These are phyloP conservation scores for Pterophyllum scalare DNA, from an alignment of 2,113 vertebrate genomes.

Conservation along the genomic window DNA sequence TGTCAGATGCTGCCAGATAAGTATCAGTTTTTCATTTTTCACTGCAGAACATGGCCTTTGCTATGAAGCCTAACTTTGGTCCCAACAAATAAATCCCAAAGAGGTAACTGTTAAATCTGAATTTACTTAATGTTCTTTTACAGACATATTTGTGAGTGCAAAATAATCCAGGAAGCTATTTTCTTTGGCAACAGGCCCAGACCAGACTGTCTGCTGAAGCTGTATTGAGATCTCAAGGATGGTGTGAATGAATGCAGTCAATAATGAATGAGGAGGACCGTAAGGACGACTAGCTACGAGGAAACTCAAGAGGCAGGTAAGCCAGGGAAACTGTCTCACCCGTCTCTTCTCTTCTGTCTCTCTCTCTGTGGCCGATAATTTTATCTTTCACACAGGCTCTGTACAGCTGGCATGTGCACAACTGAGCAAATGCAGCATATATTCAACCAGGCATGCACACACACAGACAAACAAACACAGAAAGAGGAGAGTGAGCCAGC, in stretches of 20 bases:
- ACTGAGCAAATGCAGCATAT: conserved; percentile 43
- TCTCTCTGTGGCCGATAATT: neutral
- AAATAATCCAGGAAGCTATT: neutral
- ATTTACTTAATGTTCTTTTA: neutral
- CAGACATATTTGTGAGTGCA: neutral
- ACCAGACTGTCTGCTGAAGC: conserved; percentile 6
- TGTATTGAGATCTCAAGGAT: conserved; percentile 77
- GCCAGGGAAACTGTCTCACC: neutral
- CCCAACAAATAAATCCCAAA: neutral
- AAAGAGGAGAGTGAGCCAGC: conserved; percentile 20
- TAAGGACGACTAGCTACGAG: conserved; percentile 76
- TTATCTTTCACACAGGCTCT: conserved; percentile 34
- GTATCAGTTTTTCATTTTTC: neutral
- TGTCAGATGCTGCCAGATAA: neutral
- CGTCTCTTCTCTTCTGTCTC: conserved; percentile 11
- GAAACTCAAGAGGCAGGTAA: conserved; percentile 73
- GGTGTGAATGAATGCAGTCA: conserved; percentile 79
- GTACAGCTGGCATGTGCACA: conserved; percentile 26
- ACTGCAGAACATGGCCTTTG: neutral
- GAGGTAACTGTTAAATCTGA: neutral
- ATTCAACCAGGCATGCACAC: conserved; percentile 10
- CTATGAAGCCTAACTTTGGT: neutral
- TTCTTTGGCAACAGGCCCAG: conserved; percentile 21
- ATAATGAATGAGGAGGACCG: conserved; percentile 83
- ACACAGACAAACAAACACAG: conserved; percentile 14